phyloP scores from a whole-genome alignment of 2,113 vertebrate species.

The Columbina picui region DNA sequence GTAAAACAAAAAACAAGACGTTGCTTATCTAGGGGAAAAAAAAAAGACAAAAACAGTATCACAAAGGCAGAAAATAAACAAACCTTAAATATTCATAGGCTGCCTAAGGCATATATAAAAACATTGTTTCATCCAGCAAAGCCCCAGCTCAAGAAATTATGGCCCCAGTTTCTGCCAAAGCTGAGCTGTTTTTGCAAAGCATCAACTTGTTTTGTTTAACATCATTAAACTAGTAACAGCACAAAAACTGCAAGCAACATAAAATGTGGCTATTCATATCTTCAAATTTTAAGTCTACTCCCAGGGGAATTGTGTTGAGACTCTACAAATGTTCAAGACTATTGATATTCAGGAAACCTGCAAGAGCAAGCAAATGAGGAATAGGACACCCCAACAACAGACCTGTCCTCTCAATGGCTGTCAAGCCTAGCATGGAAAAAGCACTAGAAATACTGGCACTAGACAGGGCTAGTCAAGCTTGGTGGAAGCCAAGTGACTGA shows the following conservation, averaged over 20 bases:
- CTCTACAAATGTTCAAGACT: neutral
- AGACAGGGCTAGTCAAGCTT: neutral
- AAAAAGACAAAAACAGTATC: neutral
- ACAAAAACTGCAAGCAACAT: neutral
- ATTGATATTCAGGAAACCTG: neutral
- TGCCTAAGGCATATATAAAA: neutral
- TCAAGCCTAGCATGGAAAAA: neutral
- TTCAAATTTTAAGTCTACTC: neutral
- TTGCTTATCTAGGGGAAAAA: constrained; percentile 92
- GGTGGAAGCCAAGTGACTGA: neutral
- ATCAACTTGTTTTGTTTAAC: neutral
- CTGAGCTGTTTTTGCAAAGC: neutral
- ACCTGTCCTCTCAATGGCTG: neutral
- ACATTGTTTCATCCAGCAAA: neutral
- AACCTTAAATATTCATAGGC: neutral
- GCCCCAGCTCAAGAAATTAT: neutral
- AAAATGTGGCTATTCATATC: neutral
- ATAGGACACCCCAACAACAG: neutral
- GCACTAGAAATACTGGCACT: neutral
- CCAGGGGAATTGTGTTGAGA: neutral
- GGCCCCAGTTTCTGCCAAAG: neutral
- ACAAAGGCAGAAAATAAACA: constrained; percentile 8
- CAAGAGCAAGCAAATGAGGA: neutral
- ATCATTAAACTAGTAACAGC: neutral
- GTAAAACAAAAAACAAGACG: constrained; percentile 95